Conservation (phyloP, 92 coral and sea anemone genomes). For the Diadumene lineata region DNA sequence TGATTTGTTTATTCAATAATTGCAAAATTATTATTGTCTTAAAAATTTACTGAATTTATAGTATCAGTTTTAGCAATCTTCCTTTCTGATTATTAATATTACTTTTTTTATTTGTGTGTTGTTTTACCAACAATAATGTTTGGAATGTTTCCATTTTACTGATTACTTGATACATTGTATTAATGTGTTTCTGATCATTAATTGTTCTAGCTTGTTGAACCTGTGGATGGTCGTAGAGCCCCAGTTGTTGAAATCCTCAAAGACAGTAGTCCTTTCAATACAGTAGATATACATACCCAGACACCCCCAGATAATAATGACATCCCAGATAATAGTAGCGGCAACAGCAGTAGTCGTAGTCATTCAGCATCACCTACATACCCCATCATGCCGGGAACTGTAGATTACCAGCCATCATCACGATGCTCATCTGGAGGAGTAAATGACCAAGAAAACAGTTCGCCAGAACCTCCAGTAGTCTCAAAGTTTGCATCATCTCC, state of each 20-base stretch:
- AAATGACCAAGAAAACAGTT: conserved; percentile 60
- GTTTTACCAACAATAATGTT: not conserved
- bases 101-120: not conserved
- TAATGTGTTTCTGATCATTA: not conserved
- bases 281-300: conserved; percentile 81
- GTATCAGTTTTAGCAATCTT: too few relatives aligned
- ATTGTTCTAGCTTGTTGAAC: conserved; percentile 50
- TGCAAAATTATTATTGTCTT: too few relatives aligned
- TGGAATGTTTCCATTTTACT: not conserved
- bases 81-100: too few relatives aligned
- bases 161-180: not conserved
- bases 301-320: conserved; percentile 76
- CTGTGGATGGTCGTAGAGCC: conserved; percentile 88
- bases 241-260: conserved; percentile 70
- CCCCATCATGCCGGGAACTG: conserved; percentile 69
- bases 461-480: conserved; percentile 74
- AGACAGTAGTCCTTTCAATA: conserved; percentile 55
- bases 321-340: conserved; percentile 77
- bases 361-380: conserved; percentile 85
- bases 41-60: too few relatives aligned
- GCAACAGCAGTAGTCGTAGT: conserved; percentile 73
- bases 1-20: too few relatives aligned
- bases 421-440: conserved; percentile 84
- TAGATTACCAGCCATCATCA: conserved; percentile 79
- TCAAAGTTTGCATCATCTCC: conserved; percentile 95